A percentile compares a stretch with the other conserved stretches of the same genome.
Evolutionary conservation across 2,797 vertebrate species (phyloP).

Genomic region (Pseudochirops corinnae): DNA sequence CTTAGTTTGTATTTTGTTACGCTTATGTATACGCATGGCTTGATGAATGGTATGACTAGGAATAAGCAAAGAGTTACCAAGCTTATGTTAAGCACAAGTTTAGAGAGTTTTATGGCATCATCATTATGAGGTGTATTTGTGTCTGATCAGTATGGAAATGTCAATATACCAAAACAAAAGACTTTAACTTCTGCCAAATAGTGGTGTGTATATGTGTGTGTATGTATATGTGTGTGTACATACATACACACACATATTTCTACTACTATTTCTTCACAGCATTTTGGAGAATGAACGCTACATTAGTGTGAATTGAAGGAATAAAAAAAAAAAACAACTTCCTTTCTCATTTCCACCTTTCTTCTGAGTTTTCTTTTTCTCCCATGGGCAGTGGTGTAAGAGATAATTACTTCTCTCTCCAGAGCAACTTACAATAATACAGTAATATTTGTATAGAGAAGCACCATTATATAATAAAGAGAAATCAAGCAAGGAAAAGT

Average conservation of each 20-base stretch:
- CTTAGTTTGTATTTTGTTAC: neutral
- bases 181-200: neutral
- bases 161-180: neutral
- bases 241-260: no score
- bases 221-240: no score
- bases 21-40: neutral
- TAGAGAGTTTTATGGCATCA: neutral
- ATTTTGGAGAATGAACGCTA: neutral
- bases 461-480: neutral
- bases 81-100: neutral
- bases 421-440: neutral
- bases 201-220: neutral
- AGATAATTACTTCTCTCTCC: neutral
- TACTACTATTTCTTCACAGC: neutral
- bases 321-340: neutral
- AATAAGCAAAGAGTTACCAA: neutral
- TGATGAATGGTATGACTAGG: neutral
- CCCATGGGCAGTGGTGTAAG: neutral
- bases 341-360: neutral
- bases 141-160: neutral
- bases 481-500: neutral
- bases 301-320: neutral
- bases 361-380: no score
- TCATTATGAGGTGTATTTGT: neutral
- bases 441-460: neutral